Percentiles rank a stretch among this genome's conserved stretches.
Evolutionary conservation across 2,888 invertebrate species (phyloP).

Genomic region (Heteromurus nitidus): DNA sequence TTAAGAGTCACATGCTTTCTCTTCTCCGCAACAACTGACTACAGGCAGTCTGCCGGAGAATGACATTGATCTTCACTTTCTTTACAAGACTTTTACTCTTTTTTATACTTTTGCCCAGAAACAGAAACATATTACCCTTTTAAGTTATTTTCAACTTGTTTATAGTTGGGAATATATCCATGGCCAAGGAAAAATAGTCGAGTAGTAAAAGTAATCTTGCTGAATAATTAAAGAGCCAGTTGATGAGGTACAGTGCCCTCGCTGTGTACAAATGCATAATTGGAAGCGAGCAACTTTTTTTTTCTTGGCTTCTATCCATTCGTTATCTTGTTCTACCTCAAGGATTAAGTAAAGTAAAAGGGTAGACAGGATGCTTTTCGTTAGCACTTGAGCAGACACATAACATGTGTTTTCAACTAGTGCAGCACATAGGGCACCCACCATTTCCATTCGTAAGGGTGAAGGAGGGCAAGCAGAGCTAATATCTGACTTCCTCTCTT

Average conservation of each 20-base stretch:
- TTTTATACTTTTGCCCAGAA: background rate
- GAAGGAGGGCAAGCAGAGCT: background rate
- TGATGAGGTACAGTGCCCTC: background rate
- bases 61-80: slow-evolving; percentile 45
- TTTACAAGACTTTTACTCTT: slow-evolving; percentile 26
- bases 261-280: slow-evolving; percentile 7
- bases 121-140: slow-evolving; percentile 18
- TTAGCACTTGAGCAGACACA: too few species aligned
- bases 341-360: too few species aligned
- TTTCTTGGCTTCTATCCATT: slow-evolving; percentile 41
- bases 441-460: slow-evolving; percentile 29
- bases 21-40: background rate
- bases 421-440: background rate
- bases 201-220: background rate
- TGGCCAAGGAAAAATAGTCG: too few species aligned
- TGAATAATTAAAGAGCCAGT: slow-evolving; percentile 30
- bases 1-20: slow-evolving; percentile 11
- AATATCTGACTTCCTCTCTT: slow-evolving; percentile 8
- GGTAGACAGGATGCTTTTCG: too few species aligned
- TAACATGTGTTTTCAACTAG: background rate
- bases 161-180: too few species aligned
- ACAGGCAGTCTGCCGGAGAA: slow-evolving; percentile 1
- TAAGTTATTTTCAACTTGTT: too few species aligned
- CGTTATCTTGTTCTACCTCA: too few species aligned
- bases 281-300: background rate